Evolutionary conservation across 2,113 vertebrate genomes (phyloP).

Genomic region (Rhea pennata): DNA sequence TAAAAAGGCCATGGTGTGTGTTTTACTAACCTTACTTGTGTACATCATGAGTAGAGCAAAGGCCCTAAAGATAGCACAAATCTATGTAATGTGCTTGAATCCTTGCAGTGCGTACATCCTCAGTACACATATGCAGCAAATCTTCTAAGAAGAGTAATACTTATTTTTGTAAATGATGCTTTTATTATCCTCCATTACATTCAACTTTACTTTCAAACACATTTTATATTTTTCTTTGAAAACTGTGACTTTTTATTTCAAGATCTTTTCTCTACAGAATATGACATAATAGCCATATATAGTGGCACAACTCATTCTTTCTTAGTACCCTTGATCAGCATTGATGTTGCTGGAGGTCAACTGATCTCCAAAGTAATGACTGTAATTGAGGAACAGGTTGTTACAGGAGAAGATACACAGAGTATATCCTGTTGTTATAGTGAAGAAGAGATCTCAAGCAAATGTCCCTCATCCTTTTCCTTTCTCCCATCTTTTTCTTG

Average conservation of each 20-base stretch:
- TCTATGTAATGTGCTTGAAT: neutral
- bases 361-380: neutral
- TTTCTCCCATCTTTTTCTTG: neutral
- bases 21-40: neutral
- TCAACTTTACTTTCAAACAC: constrained; percentile 1
- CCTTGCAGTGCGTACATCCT: neutral
- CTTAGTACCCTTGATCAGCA: neutral
- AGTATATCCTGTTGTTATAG: neutral
- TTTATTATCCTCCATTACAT: neutral
- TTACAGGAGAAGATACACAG: neutral
- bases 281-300: neutral
- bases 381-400: neutral
- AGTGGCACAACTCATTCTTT: neutral
- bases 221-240: neutral
- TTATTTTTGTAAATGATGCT: neutral
- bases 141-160: neutral
- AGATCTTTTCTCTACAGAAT: neutral
- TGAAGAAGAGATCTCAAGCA: neutral
- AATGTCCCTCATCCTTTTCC: neutral
- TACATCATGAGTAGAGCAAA: neutral
- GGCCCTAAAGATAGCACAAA: neutral
- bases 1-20: neutral
- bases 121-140: neutral
- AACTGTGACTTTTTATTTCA: neutral
- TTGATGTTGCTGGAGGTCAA: neutral